Evolutionary conservation across 1,140 invertebrate species (phyloP), one percentile per base, ranked within the genome.

Genomic region (Brachionus calyciflorus): DNA sequence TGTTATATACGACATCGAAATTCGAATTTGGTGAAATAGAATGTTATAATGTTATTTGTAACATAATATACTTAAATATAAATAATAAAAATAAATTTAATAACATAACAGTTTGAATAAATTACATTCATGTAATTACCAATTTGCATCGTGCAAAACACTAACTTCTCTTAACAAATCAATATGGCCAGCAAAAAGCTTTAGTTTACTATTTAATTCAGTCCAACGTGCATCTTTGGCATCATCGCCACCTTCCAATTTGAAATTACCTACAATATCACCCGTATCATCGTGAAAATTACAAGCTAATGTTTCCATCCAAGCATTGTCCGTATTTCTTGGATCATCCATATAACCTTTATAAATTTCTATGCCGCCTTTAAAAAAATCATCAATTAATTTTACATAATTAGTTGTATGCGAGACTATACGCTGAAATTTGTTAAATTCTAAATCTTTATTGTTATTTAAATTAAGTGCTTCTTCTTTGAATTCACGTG

Each of bases 401-500:
- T 73, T 49, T n/a, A 51, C 44, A 30, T 26, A 19, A 49, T 73
- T 30, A 33, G 24, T 19, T 10, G 44, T 51, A 49, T 33, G 19
- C 9, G 26, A 12, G 1, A 55, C 69, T 21, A 73, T 49, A 5
- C 69, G 69, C 9, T 41, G 46, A 10, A 73, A 73, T 55, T 73
- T 73, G 46, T 73, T 55, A 51, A 73, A 73, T 7, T 49, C 51
- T 0, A 73, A 10, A 12, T 49, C 33, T 19, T 55, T 85, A 19
- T 33, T 17, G 12, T 37, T 40, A 10, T 60, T 60, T 17, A 37
- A 33, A 19, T 19, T 87, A 81, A 93, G 84, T 1, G 93, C 91
- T 87, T 96, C 94, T 85, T 96, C 93, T 80, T 90, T 88, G 80
- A 96, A 96, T 85, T 97, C 94, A 53, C 94, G 60, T 80, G 90